Percentiles rank a stretch among this genome's conserved stretches.
Evolutionary conservation across 1,140 invertebrate species (phyloP).

Genomic region (Linepithema humile): DNA sequence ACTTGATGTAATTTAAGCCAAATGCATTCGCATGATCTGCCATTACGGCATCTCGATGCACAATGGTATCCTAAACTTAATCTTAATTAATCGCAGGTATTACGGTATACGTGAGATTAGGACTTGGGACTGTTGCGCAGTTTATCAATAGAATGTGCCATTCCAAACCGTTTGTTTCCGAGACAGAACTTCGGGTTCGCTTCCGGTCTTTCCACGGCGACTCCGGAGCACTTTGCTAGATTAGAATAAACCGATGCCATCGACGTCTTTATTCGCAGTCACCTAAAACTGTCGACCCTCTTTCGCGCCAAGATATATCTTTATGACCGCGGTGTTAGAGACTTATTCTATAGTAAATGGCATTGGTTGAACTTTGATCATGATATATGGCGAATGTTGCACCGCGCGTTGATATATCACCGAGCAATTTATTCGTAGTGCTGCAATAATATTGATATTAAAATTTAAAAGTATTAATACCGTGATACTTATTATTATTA

Average conservation of each 20-base stretch:
- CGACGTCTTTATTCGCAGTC: conserved; percentile 49
- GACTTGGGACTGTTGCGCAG: conserved; percentile 15
- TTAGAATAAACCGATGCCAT: conserved; percentile 59
- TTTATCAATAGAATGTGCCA: conserved; percentile 43
- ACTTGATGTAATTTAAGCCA: conserved; percentile 4
- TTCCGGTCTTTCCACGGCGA: conserved; percentile 19
- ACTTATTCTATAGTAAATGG: conserved; percentile 44
- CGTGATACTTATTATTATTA: too few species aligned
- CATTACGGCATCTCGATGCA: conserved; percentile 10
- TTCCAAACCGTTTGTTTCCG: conserved; percentile 39
- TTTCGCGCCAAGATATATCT: conserved; percentile 49
- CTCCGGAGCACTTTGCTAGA: conserved; percentile 50
- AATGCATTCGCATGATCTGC: conserved; percentile 2
- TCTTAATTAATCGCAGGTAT: conserved; percentile 53
- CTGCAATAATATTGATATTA: background rate
- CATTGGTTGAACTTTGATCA: conserved; percentile 50
- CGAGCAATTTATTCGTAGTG: background rate
- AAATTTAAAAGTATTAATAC: too few species aligned
- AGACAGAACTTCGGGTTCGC: background rate
- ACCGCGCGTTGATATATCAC: background rate
- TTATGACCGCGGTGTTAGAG: conserved; percentile 34
- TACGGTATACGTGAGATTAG: conserved; percentile 34
- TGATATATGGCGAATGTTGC: conserved; percentile 28
- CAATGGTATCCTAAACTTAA: conserved; percentile 40
- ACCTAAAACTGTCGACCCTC: conserved; percentile 50